Conservation (phyloP, 2,888 invertebrate genomes). For the Ornithoptera alexandrae region DNA sequence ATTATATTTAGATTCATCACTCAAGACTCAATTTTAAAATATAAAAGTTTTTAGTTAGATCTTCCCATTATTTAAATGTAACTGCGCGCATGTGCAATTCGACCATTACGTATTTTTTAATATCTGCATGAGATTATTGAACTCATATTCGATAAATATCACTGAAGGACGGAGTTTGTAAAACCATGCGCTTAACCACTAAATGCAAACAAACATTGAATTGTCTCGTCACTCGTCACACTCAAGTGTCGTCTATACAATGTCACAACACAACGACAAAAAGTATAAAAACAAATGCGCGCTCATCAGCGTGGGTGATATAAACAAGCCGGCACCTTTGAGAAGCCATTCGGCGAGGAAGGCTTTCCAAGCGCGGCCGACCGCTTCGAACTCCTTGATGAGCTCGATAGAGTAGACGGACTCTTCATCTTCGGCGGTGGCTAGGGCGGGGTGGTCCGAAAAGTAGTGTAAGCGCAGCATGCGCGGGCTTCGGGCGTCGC, state of each 20-base stretch:
- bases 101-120: no score
- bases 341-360: conserved; percentile 85
- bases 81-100: no score
- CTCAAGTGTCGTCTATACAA: conserved; percentile 1
- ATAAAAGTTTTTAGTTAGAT: no score
- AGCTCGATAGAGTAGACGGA: conserved; percentile 89
- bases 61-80: no score
- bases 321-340: conserved; percentile 63
- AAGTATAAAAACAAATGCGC: conserved; percentile 25
- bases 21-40: no score
- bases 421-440: conserved; percentile 80
- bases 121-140: no score
- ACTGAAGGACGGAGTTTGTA: background rate
- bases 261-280: conserved; percentile 6
- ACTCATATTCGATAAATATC: background rate
- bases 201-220: conserved; percentile 6
- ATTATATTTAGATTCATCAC: no score
- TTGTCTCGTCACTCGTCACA: conserved; percentile 1
- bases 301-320: conserved; percentile 37
- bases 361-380: conserved; percentile 88
- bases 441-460: conserved; percentile 88
- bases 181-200: background rate
- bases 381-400: conserved; percentile 92
- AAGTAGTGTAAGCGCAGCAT: conserved; percentile 92
- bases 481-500: conserved; percentile 74